Conservation (phyloP, 2,797 vertebrate species). For the Anguilla pacifica region DNA sequence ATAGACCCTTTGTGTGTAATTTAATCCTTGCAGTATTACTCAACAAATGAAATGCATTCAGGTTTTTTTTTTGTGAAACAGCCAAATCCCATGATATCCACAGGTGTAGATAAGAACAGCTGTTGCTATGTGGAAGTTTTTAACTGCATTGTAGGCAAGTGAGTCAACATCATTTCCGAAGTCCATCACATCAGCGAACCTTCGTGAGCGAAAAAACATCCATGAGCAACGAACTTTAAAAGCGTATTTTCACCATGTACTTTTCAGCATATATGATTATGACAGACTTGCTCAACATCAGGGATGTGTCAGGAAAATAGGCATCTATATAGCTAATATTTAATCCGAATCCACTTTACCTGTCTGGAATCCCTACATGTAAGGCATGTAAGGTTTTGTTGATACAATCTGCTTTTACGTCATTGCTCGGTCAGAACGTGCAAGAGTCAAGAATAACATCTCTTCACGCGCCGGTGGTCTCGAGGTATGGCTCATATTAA, state of each 20-base stretch:
- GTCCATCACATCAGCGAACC: background rate
- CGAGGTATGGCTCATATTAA: background rate
- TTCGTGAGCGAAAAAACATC: background rate
- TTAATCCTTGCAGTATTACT: background rate
- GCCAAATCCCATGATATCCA: background rate
- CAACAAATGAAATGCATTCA: background rate
- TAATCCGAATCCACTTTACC: constrained; percentile 6
- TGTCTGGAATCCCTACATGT: constrained; percentile 34
- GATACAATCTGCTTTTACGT: background rate
- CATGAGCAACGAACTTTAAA: background rate
- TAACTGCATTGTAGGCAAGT: background rate
- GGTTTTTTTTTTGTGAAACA: background rate
- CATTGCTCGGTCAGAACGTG: constrained; percentile 13
- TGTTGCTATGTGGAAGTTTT: background rate
- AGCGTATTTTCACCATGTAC: background rate
- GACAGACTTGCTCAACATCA: background rate
- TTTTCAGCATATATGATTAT: background rate
- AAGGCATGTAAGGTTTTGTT: background rate
- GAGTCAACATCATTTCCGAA: background rate
- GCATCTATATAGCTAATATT: constrained; percentile 8
- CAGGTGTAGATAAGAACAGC: background rate
- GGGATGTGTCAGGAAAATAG: constrained; percentile 7
- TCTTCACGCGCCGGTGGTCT: constrained; percentile 44
- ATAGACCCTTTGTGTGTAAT: background rate
- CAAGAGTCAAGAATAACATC: constrained; percentile 53